A percentile compares a stretch with the other conserved stretches of the same genome.
These are phyloP conservation scores for Drosophila melanocephala DNA, from an alignment of 2,888 invertebrate species.

Conservation along the genomic window DNA sequence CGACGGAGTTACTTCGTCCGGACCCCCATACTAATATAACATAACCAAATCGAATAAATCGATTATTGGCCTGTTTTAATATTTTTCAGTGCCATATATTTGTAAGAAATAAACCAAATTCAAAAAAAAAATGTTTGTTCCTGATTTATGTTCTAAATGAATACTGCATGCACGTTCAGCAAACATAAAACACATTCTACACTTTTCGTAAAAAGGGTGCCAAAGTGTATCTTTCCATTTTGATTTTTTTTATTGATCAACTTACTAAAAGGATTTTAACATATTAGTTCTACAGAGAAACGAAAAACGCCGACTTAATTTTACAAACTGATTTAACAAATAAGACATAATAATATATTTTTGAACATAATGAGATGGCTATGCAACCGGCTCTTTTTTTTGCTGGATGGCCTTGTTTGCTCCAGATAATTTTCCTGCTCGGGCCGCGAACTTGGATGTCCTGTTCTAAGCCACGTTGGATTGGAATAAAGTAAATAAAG, in stretches of 20 bases:
- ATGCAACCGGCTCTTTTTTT: not conserved
- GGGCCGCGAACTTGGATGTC: not conserved
- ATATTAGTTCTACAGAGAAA: not conserved
- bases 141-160: not conserved
- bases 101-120: not conserved
- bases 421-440: not conserved
- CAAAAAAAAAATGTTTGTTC: not conserved
- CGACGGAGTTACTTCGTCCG: not conserved
- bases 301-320: not conserved
- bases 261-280: not conserved
- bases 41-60: not conserved
- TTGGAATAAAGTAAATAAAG: not conserved
- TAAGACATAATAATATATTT: not conserved
- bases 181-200: not conserved
- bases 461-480: not conserved
- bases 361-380: not conserved
- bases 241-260: not conserved
- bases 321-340: not conserved
- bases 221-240: not conserved
- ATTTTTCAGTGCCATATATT: not conserved
- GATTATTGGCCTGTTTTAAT: not conserved
- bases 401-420: not conserved
- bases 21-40: not conserved
- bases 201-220: not conserved
- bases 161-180: not conserved